Evolutionary conservation across 2,888 invertebrate species (phyloP).

Genomic region (Chloroclystis v-ata): DNA sequence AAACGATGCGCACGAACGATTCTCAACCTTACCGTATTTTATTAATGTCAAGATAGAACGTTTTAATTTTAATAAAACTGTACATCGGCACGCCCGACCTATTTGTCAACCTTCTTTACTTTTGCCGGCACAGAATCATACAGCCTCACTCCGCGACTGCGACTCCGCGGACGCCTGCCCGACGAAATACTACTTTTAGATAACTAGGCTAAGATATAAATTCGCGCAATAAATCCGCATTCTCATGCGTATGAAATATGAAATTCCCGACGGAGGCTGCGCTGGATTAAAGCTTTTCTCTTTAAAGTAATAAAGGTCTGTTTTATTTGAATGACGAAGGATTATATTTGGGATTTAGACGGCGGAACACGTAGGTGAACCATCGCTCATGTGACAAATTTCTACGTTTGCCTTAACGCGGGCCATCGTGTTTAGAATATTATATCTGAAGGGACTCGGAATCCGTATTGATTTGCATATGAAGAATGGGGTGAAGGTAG

Average conservation of each 20-base stretch:
- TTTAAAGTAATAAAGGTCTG: constrained; percentile 77
- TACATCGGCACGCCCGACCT: constrained; percentile 75
- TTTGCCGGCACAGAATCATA: constrained; percentile 75
- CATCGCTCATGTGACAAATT: constrained; percentile 79
- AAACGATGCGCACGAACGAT: constrained; percentile 50
- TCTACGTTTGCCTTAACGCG: constrained; percentile 77
- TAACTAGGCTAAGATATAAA: constrained; percentile 68
- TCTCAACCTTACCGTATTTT: constrained; percentile 63
- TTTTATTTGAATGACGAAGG: constrained; percentile 69
- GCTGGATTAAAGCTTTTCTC: constrained; percentile 72
- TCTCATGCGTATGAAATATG: constrained; percentile 61
- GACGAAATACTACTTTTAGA: constrained; percentile 66
- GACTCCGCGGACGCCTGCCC: constrained; percentile 31
- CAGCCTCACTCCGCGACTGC: constrained; percentile 65
- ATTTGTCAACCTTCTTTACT: constrained; percentile 79
- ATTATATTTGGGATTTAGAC: constrained; percentile 76
- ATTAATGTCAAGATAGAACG: constrained; percentile 69
- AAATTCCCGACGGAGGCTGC: constrained; percentile 58
- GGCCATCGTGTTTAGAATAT: constrained; percentile 75
- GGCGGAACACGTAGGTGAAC: constrained; percentile 76
- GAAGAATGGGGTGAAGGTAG: constrained; percentile 42
- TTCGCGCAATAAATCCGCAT: constrained; percentile 61
- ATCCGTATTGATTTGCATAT: constrained; percentile 71
- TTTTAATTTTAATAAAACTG: constrained; percentile 78
- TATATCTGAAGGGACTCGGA: constrained; percentile 58